Evolutionary conservation across 2,113 vertebrate genomes (phyloP), one percentile per base, ranked within the genome.

Genomic region (Argyrosomus japonicus): DNA sequence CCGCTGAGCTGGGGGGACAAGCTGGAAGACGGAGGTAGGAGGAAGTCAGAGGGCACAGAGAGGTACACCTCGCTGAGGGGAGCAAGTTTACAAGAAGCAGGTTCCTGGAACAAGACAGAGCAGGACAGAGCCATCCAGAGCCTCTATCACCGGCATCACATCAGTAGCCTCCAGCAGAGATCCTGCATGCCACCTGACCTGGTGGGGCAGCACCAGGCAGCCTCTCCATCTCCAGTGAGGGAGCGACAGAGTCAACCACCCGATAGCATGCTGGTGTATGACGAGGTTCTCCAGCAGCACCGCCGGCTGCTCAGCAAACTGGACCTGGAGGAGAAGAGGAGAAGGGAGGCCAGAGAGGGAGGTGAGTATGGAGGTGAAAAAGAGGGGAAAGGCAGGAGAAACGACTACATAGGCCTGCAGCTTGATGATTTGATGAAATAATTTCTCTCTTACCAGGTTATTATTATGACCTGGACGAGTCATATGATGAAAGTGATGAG

Each of bases 401-500:
- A 64, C 67, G 69, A 57, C 69, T 50, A 19, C 17, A 50, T 15
- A 25, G 21, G 12, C 9, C 4, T 78, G 17, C 12, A 29, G 29
- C 68, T 68, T 50, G 63, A 63, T 58, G 48, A 67, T 40, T 40
- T 60, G 32, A 72, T 69, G 10, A 81, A 82, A 58, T 43, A 10
- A 75, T 68, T 40, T 68, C 51, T 50, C 71, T 77, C 51, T 63
- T 53, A 7, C 32, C 82, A 99, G 98, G 98, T 68, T 99, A 97
- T 91, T 99, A 97, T 91, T 99, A 98, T 0, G 98, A 99, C 92
- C 92, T 98, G 77, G 97, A 98, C 0, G 97, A 99, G 91, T 99
- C 98, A 5, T 99, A 98, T 0, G 98, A 99, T 0, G 98, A 99
- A 92, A 99, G 98, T 0, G 98, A 99, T 0, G 97, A 99, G 77